Evolutionary conservation across 2,888 invertebrate genomes (phyloP).

Genomic region (Orthosia gracilis): DNA sequence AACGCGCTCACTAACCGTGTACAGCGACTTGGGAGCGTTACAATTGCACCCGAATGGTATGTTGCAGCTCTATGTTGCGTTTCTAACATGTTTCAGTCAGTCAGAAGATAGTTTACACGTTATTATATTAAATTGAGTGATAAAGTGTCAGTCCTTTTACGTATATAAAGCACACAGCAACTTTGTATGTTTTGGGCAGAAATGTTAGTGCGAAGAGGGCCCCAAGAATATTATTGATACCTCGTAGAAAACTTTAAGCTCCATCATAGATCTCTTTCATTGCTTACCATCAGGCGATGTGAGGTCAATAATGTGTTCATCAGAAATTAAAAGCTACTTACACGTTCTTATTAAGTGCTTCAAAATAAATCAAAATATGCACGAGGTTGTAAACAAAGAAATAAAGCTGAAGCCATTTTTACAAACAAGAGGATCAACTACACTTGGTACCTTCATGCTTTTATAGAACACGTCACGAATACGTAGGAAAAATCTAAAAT

Average conservation of each 20-base stretch:
- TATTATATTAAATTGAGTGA: constrained; percentile 40
- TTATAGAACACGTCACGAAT: constrained; percentile 61
- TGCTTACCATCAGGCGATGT: too few relatives aligned
- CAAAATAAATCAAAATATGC: too few relatives aligned
- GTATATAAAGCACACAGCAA: not conserved
- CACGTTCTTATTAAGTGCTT: too few relatives aligned
- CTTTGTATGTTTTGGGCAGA: constrained; percentile 4
- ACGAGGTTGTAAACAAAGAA: too few relatives aligned
- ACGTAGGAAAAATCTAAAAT: constrained; percentile 80
- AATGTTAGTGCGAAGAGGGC: not conserved
- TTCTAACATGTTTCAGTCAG: constrained; percentile 18
- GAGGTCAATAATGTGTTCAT: too few relatives aligned
- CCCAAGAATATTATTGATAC: too few relatives aligned
- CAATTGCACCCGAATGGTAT: constrained; percentile 40
- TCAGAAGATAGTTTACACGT: constrained; percentile 18
- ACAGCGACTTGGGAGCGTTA: constrained; percentile 42
- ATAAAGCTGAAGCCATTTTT: not conserved
- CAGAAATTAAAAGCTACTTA: too few relatives aligned
- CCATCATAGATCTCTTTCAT: too few relatives aligned
- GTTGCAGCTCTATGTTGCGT: constrained; percentile 29
- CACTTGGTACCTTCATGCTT: constrained; percentile 32
- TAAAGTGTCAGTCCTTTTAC: constrained; percentile 6
- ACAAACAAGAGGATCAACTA: constrained; percentile 22
- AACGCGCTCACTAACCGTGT: constrained; percentile 51
- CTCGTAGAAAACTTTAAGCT: too few relatives aligned